Evolutionary conservation across 2,797 vertebrate species (phyloP).

Genomic region (Artibeus jamaicensis): DNA sequence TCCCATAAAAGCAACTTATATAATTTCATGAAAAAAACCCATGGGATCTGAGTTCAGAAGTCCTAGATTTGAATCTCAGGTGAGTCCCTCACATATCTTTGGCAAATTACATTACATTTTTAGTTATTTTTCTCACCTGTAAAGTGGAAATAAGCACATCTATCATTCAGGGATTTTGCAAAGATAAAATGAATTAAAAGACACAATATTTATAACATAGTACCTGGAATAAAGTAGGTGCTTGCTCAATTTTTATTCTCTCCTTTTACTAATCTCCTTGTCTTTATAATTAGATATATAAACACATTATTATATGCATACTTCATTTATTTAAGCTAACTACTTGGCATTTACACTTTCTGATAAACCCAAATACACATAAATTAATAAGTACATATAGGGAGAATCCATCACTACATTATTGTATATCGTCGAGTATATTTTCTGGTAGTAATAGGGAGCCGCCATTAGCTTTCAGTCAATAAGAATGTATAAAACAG

Average conservation of each 20-base stretch:
- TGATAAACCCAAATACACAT: neutral
- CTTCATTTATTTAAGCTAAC: neutral
- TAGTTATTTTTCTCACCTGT: neutral
- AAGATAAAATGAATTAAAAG: neutral
- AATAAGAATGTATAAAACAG: neutral
- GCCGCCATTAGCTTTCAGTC: neutral
- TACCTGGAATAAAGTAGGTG: neutral
- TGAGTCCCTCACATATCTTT: neutral
- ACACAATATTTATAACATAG: neutral
- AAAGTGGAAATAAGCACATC: neutral
- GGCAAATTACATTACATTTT: neutral
- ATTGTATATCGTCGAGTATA: neutral
- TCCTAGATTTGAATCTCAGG: neutral
- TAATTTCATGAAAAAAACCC: neutral
- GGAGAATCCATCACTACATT: neutral
- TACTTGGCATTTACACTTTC: neutral
- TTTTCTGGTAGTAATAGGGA: neutral
- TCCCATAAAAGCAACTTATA: neutral
- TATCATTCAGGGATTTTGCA: neutral
- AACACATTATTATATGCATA: neutral
- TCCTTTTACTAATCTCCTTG: neutral
- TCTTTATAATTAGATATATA: neutral
- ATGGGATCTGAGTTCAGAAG: neutral
- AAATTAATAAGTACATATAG: neutral
- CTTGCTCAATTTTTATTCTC: neutral